Base-by-base conservation (phyloP, 2,113 vertebrate genomes). In the Notothenia rossii region DNA sequence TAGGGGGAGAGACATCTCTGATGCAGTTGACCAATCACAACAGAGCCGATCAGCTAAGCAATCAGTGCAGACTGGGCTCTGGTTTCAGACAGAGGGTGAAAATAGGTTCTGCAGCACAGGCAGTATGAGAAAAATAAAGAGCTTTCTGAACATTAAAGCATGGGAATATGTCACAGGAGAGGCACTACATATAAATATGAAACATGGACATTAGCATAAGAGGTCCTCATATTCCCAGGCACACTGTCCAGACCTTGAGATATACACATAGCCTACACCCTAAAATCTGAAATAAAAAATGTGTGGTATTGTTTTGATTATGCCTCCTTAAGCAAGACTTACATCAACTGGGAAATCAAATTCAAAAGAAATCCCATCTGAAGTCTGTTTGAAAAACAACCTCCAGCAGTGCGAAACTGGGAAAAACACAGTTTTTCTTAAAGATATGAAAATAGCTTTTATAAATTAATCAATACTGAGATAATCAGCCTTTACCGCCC, bases 391-490 rank as follows among this genome's bases (percentile, higher is more conserved):
- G 25, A 77, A 86, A 86, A 91, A 89, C 84, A 86, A 79, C 85
- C 88, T 75, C 54, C 72, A 86, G 87, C 86, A 54, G 67, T 29
- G 72, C 46, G 43, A 77, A 82, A 77, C 7, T 3, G 48, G 68
- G 49, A 76, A 82, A 78, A 86, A 86, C 56, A 78, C 55, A 0
- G 5, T 75, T 83, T 83, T 77, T 77, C 75, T 75, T 61, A 79
- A 63, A 87, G 83, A 89, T 81, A 79, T 84, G 63, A 87, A 90
- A 87, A 88, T 72, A 82, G 68, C 55, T 60, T 79, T 79, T 75
- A 91, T 86, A 46, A 92, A 91, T 91, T 87, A 88, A 88, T 91
- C 84, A 89, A 86, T 83, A 77, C 69, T 65, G 70, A 56, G 86
- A 86, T 90, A 90, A 92, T 91, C 83, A 90, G 84, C 64, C 77